phyloP scores from a whole-genome alignment of 1,140 invertebrate genomes.

The Trichonephila inaurata region DNA sequence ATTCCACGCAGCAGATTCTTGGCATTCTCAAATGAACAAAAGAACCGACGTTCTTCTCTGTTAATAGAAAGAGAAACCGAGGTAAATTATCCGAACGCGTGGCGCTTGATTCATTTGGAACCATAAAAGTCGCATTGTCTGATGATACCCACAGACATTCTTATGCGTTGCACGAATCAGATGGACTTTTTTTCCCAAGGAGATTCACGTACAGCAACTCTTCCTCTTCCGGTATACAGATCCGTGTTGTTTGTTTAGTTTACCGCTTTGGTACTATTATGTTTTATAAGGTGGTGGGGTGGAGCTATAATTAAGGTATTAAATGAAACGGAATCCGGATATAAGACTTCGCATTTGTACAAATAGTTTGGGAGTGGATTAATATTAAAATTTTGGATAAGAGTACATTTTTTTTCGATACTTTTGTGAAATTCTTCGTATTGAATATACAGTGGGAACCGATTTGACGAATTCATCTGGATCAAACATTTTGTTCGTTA shows the following conservation, averaged over 20 bases:
- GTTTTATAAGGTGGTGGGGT: not conserved
- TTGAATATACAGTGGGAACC: too few species aligned
- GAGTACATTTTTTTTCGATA: too few species aligned
- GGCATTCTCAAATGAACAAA: not conserved
- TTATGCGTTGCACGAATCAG: not conserved
- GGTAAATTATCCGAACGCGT: not conserved
- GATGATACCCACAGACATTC: not conserved
- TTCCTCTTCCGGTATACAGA: not conserved
- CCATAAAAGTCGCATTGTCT: slow-evolving; percentile 21
- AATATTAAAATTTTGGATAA: too few species aligned
- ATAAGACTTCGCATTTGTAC: too few species aligned
- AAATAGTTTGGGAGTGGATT: too few species aligned
- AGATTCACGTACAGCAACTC: not conserved
- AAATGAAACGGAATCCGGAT: too few species aligned
- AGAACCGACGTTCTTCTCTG: not conserved
- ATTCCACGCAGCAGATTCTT: not conserved
- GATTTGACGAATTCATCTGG: too few species aligned
- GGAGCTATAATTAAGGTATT: not conserved
- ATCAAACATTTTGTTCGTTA: too few species aligned
- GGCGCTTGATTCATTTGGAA: not conserved
- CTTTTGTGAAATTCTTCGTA: too few species aligned
- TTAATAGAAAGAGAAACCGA: not conserved
- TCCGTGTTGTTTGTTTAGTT: not conserved
- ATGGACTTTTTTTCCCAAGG: not conserved
- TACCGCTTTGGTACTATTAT: not conserved